These are phyloP conservation scores for Anoplolepis gracilipes DNA, from an alignment of 1,140 invertebrate species.

Conservation along the genomic window DNA sequence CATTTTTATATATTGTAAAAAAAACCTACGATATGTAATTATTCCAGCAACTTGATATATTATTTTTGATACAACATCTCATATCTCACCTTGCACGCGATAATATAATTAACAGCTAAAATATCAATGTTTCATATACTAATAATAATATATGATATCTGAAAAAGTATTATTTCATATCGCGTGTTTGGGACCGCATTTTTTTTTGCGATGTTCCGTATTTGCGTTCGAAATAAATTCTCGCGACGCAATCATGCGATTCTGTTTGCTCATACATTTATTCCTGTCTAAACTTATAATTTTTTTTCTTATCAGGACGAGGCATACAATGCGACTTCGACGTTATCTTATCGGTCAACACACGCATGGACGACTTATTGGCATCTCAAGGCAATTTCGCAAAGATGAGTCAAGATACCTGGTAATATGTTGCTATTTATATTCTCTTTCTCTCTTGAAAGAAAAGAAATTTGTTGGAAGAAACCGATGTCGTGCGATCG, in stretches of 20 bases:
- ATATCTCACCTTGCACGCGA: too few relatives aligned
- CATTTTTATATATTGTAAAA: too few relatives aligned
- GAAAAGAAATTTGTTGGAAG: neutral
- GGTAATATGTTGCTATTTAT: neutral
- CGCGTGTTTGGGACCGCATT: neutral
- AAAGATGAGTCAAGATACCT: neutral
- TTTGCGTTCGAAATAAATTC: neutral
- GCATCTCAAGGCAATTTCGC: slow-evolving; percentile 3
- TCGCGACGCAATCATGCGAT: too few relatives aligned
- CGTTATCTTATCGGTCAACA: slow-evolving; percentile 21
- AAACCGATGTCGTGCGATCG: slow-evolving; percentile 16
- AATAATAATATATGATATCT: too few relatives aligned
- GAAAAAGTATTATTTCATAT: too few relatives aligned
- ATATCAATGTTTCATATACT: too few relatives aligned
- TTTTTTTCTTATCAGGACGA: neutral
- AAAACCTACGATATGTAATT: too few relatives aligned
- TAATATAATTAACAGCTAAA: too few relatives aligned
- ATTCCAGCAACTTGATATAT: too few relatives aligned
- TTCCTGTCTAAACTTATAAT: neutral
- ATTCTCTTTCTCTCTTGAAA: neutral
- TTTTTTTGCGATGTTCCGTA: neutral
- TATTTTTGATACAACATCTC: too few relatives aligned
- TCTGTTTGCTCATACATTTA: neutral
- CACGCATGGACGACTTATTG: slow-evolving; percentile 12
- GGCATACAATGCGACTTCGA: neutral